These are phyloP conservation scores for Crematogaster levior DNA, from an alignment of 2,888 invertebrate genomes.

Conservation along the genomic window DNA sequence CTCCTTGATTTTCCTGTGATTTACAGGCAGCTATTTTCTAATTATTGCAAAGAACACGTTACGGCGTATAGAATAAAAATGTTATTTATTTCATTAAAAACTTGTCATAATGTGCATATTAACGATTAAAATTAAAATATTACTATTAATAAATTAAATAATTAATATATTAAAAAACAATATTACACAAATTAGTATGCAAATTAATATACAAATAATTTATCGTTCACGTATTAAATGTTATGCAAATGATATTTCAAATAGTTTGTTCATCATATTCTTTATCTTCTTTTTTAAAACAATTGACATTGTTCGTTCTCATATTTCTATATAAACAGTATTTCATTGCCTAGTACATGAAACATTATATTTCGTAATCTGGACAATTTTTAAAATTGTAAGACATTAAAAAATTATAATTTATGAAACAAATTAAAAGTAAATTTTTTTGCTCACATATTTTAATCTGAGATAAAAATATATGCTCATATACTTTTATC, in stretches of 20 bases:
- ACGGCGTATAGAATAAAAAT: slow-evolving; percentile 39
- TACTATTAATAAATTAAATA: neutral
- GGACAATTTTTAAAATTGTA: neutral
- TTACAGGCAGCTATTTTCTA: slow-evolving; percentile 98
- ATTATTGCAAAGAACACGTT: slow-evolving; percentile 99
- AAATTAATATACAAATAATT: neutral
- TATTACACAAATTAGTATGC: no score
- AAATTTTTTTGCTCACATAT: neutral
- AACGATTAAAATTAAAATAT: neutral
- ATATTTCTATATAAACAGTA: neutral
- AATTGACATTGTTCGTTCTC: neutral
- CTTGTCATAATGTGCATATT: neutral
- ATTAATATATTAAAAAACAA: neutral
- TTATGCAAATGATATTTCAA: no score
- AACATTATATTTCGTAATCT: neutral
- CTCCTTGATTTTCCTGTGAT: slow-evolving; percentile 95
- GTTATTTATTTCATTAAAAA: slow-evolving; percentile 55
- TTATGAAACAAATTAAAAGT: neutral
- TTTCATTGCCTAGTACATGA: neutral
- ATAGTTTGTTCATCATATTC: neutral
- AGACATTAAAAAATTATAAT: neutral
- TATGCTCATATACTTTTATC: neutral
- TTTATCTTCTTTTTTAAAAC: neutral
- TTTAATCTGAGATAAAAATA: slow-evolving; percentile 5
- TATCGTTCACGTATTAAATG: no score